A percentile compares a stretch with the other conserved stretches of the same genome.
Conservation (phyloP, 1,140 invertebrate genomes). For the Proctacanthus coquilletti region DNA sequence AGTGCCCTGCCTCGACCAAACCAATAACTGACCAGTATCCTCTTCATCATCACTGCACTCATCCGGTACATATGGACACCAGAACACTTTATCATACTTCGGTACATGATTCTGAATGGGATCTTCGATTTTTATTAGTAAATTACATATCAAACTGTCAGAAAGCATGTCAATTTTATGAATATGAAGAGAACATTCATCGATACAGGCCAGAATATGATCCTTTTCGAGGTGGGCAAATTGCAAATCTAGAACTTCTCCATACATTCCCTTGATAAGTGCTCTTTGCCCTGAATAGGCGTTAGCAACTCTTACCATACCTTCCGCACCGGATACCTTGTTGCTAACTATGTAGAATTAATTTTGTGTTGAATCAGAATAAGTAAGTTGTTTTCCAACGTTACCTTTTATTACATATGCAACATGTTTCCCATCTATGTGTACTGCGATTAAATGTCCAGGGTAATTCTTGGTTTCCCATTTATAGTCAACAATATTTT, state of each 20-base stretch:
- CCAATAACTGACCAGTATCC: slow-evolving; percentile 61
- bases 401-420: slow-evolving; percentile 83
- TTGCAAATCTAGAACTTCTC: slow-evolving; percentile 71
- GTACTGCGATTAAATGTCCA: slow-evolving; percentile 77
- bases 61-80: slow-evolving; percentile 81
- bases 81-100: slow-evolving; percentile 46
- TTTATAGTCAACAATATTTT: slow-evolving; percentile 79
- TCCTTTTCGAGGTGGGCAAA: slow-evolving; percentile 68
- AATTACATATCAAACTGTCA: slow-evolving; percentile 39
- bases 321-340: slow-evolving; percentile 32
- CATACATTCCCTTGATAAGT: slow-evolving; percentile 73
- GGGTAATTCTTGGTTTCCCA: slow-evolving; percentile 79
- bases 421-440: slow-evolving; percentile 68
- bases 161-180: slow-evolving; percentile 56
- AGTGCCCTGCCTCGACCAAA: slow-evolving; percentile 59
- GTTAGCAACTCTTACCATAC: slow-evolving; percentile 67
- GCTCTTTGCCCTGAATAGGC: slow-evolving; percentile 56
- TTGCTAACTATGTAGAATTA: slow-evolving; percentile 19
- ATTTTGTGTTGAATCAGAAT: background rate
- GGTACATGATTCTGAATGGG: slow-evolving; percentile 20
- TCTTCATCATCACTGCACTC: slow-evolving; percentile 43
- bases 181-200: slow-evolving; percentile 62
- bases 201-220: slow-evolving; percentile 70
- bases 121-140: slow-evolving; percentile 35
- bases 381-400: background rate